phyloP scores from a whole-genome alignment of 2,888 invertebrate species.

The Dynastes hyllus region DNA sequence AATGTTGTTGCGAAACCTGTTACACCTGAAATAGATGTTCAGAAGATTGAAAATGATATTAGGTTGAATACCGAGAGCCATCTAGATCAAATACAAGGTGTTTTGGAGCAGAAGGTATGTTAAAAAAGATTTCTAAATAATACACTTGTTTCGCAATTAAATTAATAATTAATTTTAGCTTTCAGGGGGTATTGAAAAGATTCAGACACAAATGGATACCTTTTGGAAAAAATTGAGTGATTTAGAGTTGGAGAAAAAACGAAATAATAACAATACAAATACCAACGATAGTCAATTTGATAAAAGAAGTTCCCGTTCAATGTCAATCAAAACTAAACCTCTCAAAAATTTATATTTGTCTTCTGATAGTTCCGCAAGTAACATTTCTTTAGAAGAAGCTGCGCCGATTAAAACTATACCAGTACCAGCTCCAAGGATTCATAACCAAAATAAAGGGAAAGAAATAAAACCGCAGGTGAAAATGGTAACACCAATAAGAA shows the following conservation, averaged over 20 bases:
- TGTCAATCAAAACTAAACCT: not conserved
- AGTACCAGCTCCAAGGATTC: constrained; percentile 24
- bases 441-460: not conserved
- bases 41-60: constrained; percentile 49
- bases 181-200: constrained; percentile 62
- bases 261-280: constrained; percentile 29
- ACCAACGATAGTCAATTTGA: not conserved
- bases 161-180: constrained; percentile 58
- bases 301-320: not conserved
- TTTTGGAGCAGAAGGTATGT: constrained; percentile 59
- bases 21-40: constrained; percentile 32
- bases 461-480: not conserved
- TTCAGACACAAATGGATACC: constrained; percentile 68
- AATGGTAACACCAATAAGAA: not conserved
- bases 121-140: constrained; percentile 35
- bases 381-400: constrained; percentile 3
- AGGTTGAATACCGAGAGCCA: constrained; percentile 49
- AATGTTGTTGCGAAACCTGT: constrained; percentile 25
- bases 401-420: not conserved
- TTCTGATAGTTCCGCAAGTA: constrained; percentile 2
- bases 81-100: constrained; percentile 56
- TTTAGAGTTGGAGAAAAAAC: constrained; percentile 60
- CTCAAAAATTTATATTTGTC: constrained; percentile 1
- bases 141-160: constrained; percentile 46
- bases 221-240: constrained; percentile 66